Evolutionary conservation across 2,113 vertebrate genomes (phyloP), one percentile per base, ranked within the genome.

Genomic region (Chelonoidis abingdonii): DNA sequence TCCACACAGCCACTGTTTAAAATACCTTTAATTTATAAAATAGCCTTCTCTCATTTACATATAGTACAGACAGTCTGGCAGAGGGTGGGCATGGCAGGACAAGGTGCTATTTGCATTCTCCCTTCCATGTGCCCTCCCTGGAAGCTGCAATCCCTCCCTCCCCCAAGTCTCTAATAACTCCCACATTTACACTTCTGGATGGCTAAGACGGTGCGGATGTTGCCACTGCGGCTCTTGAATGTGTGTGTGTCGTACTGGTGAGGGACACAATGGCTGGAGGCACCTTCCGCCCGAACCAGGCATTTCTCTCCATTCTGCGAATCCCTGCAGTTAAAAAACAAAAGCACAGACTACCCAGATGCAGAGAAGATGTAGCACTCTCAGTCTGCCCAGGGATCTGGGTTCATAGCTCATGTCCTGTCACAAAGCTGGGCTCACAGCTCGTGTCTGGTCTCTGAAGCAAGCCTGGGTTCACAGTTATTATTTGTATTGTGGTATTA

Each of bases 181-280:
- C 97, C 96, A 86, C 98, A 98, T 16, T 95, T 83, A 95, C 98
- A 97, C 59, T 98, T 98, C 25, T 82, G 96, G 92, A 98, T 97
- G 95, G 98, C 96, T 25, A 98, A 89, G 3, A 98, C 21, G 0
- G 95, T 97, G 79, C 89, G 93, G 13, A 96, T 83, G 25, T 62
- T 94, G 1, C 93, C 98, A 1, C 90, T 93, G 69, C 90, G 95
- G 96, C 97, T 98, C 31, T 93, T 79, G 97, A 98, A 97, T 10
- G 94, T 95, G 95, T 97, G 97, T 17, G 83, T 94, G 8, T 97
- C 89, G 2, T 91, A 97, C 2, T 81, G 92, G 38, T 94, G 96
- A 50, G 98, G 97, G 85, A 95, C 92, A 6, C 98, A 98, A 4
- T 89, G 92, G 25, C 92, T 96, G 44, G 97, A 87, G 53, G 96